Evolutionary conservation across 2,797 vertebrate genomes (phyloP), one percentile per base, ranked within the genome.

Genomic region (Rousettus madagascariensis): DNA sequence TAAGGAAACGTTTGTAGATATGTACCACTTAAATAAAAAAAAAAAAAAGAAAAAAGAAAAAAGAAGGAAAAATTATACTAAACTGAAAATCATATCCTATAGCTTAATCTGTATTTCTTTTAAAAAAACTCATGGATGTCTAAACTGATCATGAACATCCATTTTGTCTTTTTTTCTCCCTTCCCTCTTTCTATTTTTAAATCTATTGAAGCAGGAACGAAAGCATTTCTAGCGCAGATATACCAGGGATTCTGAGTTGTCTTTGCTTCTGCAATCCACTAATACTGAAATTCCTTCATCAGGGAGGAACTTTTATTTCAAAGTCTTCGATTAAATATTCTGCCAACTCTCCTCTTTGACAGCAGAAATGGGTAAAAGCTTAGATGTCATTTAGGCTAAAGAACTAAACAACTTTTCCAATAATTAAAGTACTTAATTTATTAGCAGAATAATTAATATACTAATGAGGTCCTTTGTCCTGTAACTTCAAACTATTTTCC

Each of bases 361-460:
- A 66, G 26, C n/a, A 74, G 38, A 96, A 61, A 86, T n/a, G n/a
- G 49, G 12, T 43, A 26, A 61, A 61, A 78, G 69, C 20, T n/a
- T 85, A 12, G 6, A 33, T 1, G n/a, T 13, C 80, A 77, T 89
- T 68, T 65, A 92, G 69, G 12, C 24, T 80, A 3, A 86, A 71
- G 86, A 63, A 15, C 0, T 0, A 22, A 75, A 38, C 6, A 59
- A 68, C 24, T 66, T 16, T 3, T n/a, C 33, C 19, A 72, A 24
- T 12, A 72, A 69, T 96, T 77, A n/a, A 13, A 92, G 3, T 22
- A n/a, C 93, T 92, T 69, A 78, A 89, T 75, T 89, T 96, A 30
- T 94, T 95, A 74, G 59, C 51, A 2, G 97, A 55, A 91, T 95
- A 94, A 96, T 94, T 84, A 95, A 38, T 55, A 69, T 49, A 77